Conservation (phyloP, 2,888 invertebrate species). For the Eustalomyia histrio region DNA sequence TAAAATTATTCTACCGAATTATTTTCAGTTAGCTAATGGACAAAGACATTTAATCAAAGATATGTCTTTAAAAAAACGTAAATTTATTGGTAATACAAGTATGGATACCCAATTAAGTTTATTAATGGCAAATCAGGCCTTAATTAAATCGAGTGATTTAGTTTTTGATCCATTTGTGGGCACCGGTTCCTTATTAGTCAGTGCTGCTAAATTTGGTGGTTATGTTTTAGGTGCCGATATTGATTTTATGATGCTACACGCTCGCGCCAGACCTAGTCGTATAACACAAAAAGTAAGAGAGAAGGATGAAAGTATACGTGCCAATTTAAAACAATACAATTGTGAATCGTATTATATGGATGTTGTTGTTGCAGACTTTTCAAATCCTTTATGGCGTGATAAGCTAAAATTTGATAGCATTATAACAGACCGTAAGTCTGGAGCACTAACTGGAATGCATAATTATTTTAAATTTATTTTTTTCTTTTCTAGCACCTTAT, state of each 20-base stretch:
- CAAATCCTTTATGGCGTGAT: slow-evolving; percentile 88
- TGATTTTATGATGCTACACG: slow-evolving; percentile 96
- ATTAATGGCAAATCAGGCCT: slow-evolving; percentile 97
- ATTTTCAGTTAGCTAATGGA: slow-evolving; percentile 89
- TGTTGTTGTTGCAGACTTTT: slow-evolving; percentile 94
- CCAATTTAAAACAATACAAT: slow-evolving; percentile 94
- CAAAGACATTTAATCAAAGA: slow-evolving; percentile 89
- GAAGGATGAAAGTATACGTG: slow-evolving; percentile 91
- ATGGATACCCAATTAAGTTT: slow-evolving; percentile 98
- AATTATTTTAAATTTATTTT: neutral
- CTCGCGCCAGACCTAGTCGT: slow-evolving; percentile 88
- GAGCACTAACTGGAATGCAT: no score
- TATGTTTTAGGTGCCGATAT: slow-evolving; percentile 95
- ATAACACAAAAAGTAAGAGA: slow-evolving; percentile 88
- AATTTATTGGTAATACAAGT: slow-evolving; percentile 98
- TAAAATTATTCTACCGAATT: neutral
- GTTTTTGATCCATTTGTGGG: slow-evolving; percentile 95
- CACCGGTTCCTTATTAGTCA: slow-evolving; percentile 89
- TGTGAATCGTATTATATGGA: slow-evolving; percentile 88
- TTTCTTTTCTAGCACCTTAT: slow-evolving; percentile 89
- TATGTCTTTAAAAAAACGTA: slow-evolving; percentile 92
- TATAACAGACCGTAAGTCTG: slow-evolving; percentile 93
- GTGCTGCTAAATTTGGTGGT: slow-evolving; percentile 94
- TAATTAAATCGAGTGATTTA: slow-evolving; percentile 85
- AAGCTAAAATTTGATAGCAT: slow-evolving; percentile 91